Conservation (phyloP, 2,797 vertebrate species). For the Amazona ochrocephala region DNA sequence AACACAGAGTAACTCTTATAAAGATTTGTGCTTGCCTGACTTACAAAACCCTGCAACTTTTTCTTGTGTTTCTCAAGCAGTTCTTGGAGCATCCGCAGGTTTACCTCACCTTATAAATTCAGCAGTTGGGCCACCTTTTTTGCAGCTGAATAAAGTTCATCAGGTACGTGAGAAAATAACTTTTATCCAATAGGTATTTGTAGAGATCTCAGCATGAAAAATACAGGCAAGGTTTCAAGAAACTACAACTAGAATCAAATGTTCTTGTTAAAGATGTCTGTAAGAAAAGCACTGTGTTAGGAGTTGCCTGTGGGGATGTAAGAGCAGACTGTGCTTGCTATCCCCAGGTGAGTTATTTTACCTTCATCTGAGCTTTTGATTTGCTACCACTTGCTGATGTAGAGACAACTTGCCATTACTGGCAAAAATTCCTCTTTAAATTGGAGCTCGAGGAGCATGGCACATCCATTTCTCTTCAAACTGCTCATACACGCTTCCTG, state of each 20-base stretch:
- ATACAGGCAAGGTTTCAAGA: not conserved
- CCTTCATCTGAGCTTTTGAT: not conserved
- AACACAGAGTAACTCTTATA: not conserved
- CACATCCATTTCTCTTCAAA: not conserved
- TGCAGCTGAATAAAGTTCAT: constrained; percentile 91
- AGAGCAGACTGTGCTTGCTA: not conserved
- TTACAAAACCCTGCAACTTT: not conserved
- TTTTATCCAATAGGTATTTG: not conserved
- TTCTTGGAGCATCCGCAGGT: constrained; percentile 74
- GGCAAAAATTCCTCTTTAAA: not conserved
- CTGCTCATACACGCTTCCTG: not conserved
- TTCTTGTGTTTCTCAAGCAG: constrained; percentile 60
- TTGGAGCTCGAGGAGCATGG: rapidly evolving
- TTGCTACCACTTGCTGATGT: not conserved
- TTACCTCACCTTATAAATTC: constrained; percentile 78
- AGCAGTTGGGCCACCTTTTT: constrained; percentile 86
- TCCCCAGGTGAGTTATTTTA: not conserved
- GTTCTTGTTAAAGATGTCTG: not conserved
- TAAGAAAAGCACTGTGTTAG: not conserved
- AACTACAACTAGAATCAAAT: not conserved
- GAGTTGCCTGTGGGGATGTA: not conserved
- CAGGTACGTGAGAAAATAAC: constrained; percentile 81
- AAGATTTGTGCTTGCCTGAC: not conserved
- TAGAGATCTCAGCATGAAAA: not conserved
- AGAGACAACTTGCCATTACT: not conserved